These are phyloP conservation scores for Drosophila punjabiensis DNA, from an alignment of 1,140 invertebrate genomes.

Conservation along the genomic window DNA sequence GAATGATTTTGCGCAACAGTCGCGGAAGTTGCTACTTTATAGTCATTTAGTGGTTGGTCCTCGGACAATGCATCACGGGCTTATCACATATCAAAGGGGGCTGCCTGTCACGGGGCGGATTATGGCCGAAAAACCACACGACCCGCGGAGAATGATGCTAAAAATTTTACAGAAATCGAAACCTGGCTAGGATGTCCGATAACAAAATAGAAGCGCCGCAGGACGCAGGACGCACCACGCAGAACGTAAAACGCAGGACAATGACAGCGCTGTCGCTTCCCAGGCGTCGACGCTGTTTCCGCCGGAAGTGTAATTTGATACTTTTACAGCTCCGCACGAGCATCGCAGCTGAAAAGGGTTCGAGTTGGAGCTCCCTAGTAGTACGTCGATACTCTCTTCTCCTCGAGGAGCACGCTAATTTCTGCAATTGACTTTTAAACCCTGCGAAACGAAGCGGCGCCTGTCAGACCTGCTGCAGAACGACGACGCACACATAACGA, in stretches of 20 bases:
- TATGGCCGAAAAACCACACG: slow-evolving; percentile 53
- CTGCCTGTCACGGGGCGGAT: slow-evolving; percentile 64
- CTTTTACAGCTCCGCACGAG: slow-evolving; percentile 74
- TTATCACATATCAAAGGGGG: slow-evolving; percentile 47
- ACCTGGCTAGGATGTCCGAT: slow-evolving; percentile 74
- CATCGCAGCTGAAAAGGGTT: slow-evolving; percentile 56
- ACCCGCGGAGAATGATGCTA: slow-evolving; percentile 11
- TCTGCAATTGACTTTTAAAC: slow-evolving; percentile 75
- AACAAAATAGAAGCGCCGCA: slow-evolving; percentile 72
- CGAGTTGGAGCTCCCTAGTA: not conserved
- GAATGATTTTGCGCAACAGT: slow-evolving; percentile 85
- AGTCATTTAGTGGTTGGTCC: slow-evolving; percentile 84
- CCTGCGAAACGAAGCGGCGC: slow-evolving; percentile 28
- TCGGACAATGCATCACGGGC: slow-evolving; percentile 66
- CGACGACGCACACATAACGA: slow-evolving; percentile 75
- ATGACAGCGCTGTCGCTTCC: slow-evolving; percentile 47
- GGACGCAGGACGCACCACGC: not conserved
- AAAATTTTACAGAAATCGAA: slow-evolving; percentile 71
- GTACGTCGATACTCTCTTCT: not conserved
- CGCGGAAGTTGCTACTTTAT: slow-evolving; percentile 84
- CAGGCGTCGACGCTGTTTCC: slow-evolving; percentile 74
- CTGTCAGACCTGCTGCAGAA: slow-evolving; percentile 39
- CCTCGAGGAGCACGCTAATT: slow-evolving; percentile 58
- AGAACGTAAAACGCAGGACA: slow-evolving; percentile 34
- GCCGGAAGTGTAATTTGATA: slow-evolving; percentile 84